Evolutionary conservation across 92 coral and sea anemone species (phyloP).

Genomic region (Blastomussa wellsi): DNA sequence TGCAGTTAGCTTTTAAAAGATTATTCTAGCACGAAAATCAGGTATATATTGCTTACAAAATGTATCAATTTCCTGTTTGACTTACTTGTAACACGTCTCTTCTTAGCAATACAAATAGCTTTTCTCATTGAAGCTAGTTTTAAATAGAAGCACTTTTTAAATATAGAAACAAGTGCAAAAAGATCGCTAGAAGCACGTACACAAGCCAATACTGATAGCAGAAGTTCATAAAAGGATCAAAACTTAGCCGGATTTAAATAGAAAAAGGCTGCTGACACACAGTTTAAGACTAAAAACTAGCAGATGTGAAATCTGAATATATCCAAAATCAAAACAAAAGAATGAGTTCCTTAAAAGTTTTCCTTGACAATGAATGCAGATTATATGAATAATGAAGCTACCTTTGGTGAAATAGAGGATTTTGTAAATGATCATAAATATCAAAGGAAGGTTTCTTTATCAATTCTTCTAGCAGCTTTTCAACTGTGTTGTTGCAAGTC

Average conservation of each 20-base stretch:
- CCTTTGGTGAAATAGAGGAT: background rate
- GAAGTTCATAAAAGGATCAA: background rate
- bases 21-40: background rate
- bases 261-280: background rate
- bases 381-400: background rate
- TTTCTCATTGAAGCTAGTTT: background rate
- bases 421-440: background rate
- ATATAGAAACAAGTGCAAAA: background rate
- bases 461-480: background rate
- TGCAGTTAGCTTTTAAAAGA: background rate
- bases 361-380: background rate
- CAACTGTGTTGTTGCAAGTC: no score
- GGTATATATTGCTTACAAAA: background rate
- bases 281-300: no score
- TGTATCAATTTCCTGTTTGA: slow-evolving; percentile 2
- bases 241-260: background rate
- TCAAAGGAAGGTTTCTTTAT: background rate
- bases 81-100: background rate
- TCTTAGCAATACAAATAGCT: slow-evolving; percentile 5
- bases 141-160: background rate
- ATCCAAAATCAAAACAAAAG: background rate
- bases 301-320: no score
- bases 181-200: background rate
- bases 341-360: background rate
- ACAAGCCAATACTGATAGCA: background rate